Conservation (phyloP, 1,140 invertebrate genomes). For the Zaprionus gabonicus region DNA sequence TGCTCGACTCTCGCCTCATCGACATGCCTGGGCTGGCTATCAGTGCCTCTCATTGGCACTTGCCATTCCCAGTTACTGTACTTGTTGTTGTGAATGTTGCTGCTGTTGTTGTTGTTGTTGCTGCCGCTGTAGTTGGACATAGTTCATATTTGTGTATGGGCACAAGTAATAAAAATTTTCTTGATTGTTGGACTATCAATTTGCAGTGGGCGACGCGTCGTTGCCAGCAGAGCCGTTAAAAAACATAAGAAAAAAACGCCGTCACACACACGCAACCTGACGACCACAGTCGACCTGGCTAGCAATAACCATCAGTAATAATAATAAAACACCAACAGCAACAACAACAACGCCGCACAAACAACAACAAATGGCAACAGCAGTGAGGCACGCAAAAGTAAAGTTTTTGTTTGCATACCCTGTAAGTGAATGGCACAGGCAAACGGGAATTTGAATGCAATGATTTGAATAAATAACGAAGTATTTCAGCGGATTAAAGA, state of each 20-base stretch:
- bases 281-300: not conserved
- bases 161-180: slow-evolving; percentile 35
- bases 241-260: slow-evolving; percentile 22
- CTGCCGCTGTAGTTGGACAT: slow-evolving; percentile 32
- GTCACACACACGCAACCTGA: slow-evolving; percentile 20
- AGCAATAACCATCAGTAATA: slow-evolving; percentile 27
- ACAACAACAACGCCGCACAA: not conserved
- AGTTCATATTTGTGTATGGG: slow-evolving; percentile 44
- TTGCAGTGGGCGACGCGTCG: slow-evolving; percentile 33
- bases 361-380: not conserved
- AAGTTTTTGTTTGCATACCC: slow-evolving; percentile 21
- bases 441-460: not conserved
- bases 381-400: slow-evolving; percentile 12
- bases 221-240: slow-evolving; percentile 27
- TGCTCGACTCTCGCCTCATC: not conserved
- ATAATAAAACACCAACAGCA: slow-evolving; percentile 24
- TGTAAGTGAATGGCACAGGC: not conserved
- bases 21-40: slow-evolving; percentile 9
- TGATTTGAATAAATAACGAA: too few species aligned
- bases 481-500: too few species aligned
- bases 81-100: slow-evolving; percentile 9
- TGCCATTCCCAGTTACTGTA: slow-evolving; percentile 28
- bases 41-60: slow-evolving; percentile 17
- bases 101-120: not conserved
- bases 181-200: slow-evolving; percentile 45